phyloP scores from a whole-genome alignment of 2,113 vertebrate genomes.

The Ophthalmolycus amberensis region DNA sequence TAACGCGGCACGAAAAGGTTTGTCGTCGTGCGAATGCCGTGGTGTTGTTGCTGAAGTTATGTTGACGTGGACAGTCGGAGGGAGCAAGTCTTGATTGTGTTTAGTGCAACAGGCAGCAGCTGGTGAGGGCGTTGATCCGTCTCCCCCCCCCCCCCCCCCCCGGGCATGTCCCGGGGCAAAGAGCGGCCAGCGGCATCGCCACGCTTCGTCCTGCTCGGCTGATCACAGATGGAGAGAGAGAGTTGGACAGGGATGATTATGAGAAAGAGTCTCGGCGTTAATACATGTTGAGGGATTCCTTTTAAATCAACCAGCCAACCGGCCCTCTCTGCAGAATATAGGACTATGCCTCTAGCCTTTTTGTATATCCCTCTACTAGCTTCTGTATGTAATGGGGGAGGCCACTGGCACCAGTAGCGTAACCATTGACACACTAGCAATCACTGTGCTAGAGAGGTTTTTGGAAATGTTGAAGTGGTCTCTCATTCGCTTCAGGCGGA shows the following conservation, averaged over 20 bases:
- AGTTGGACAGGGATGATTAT: slow-evolving; percentile 32
- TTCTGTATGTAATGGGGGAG: background rate
- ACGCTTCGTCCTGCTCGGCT: slow-evolving; percentile 9
- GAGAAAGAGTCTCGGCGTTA: slow-evolving; percentile 1
- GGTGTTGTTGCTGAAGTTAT: slow-evolving; percentile 4
- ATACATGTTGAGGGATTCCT: slow-evolving; percentile 22
- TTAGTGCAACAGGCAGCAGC: slow-evolving; percentile 44
- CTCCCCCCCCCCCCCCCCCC: background rate
- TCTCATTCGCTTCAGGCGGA: background rate
- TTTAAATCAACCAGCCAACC: slow-evolving; percentile 8
- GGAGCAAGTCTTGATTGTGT: background rate
- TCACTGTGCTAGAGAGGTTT: background rate
- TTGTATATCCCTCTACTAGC: background rate
- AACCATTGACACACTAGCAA: background rate
- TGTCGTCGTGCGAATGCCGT: background rate
- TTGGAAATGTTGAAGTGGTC: background rate
- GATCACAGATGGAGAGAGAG: slow-evolving; percentile 36
- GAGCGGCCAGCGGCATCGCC: slow-evolving; percentile 41
- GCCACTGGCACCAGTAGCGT: background rate
- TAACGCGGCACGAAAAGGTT: background rate
- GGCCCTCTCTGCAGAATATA: slow-evolving; percentile 2
- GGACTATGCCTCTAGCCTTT: background rate
- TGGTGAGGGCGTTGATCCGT: slow-evolving; percentile 37
- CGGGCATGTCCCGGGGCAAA: slow-evolving; percentile 41
- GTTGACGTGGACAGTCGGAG: slow-evolving; percentile 1